Evolutionary conservation across 2,888 invertebrate species (phyloP), one percentile per base, ranked within the genome.

Genomic region (Acronicta psi): DNA sequence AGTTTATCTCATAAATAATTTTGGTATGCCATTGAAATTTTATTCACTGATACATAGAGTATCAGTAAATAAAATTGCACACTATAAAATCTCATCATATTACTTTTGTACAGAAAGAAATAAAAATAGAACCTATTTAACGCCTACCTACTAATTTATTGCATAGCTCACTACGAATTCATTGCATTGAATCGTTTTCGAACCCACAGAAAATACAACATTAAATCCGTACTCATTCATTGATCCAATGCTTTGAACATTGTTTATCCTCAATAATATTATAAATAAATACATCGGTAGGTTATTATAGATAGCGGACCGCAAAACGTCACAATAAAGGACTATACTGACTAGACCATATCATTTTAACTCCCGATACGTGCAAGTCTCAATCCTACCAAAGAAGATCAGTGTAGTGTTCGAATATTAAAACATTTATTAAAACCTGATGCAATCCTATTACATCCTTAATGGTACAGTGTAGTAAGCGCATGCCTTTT

Each of bases 181-280:
- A 18, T 51, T 36, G 16, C 38, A 44, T 64, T 55, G 49, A 64
- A 46, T 31, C 3, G 13, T 10, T 5, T 8, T 43, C 11, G 7
- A 20, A 64, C 54, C 53, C 69, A 69, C 14, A 9, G 37, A 69
- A 46, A 52, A 43, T 8, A 54, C 8, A 14, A 40, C 36, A 25
- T 38, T 41, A 44, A 37, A 52, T 29, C 14, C 40, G 36, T 47
- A 70, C 34, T 31, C 31, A 58, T 58, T 49, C 42, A 45, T 34
- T 34, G n/a, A n/a, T 34, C 6, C n/a, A 34, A n/a, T n/a, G n/a
- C 13, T 34, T 34, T 34, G n/a, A n/a, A n/a, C 34, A 34, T 34
- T 34, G 34, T 34, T n/a, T 34, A 34, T 34, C 34, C 7, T 41
- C 23, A 71, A 51, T 14, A 23, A 8, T 42, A 40, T 23, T 38